These are phyloP conservation scores for Excalfactoria chinensis DNA, from an alignment of 2,113 vertebrate species.

Conservation along the genomic window DNA sequence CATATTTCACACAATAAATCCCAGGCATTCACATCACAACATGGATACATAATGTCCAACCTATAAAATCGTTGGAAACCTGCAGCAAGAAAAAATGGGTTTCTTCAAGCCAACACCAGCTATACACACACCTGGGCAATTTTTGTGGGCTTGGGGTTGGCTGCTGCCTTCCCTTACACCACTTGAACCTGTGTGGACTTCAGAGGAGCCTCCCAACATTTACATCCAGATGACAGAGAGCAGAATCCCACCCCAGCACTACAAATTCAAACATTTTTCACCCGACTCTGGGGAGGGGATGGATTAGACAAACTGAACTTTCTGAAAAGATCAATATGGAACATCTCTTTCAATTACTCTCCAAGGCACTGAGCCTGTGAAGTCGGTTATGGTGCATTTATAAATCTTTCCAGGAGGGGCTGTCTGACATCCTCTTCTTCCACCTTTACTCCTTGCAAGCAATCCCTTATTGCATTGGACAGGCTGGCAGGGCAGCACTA, in stretches of 20 bases:
- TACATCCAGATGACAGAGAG: conserved; percentile 9
- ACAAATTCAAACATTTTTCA: conserved; percentile 66
- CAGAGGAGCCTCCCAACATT: background rate
- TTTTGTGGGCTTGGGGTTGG: background rate
- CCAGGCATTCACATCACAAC: background rate
- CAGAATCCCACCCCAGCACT: conserved; percentile 20
- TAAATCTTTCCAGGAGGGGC: conserved; percentile 64
- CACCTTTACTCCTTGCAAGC: background rate
- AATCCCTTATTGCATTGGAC: background rate
- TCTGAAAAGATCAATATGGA: conserved; percentile 74
- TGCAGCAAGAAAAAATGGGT: background rate
- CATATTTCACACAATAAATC: conserved; percentile 10
- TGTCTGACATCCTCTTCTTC: conserved; percentile 47
- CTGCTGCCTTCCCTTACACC: conserved; percentile 18
- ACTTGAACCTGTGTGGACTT: background rate
- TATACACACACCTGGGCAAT: background rate
- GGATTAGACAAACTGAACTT: conserved; percentile 73
- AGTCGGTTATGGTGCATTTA: conserved; percentile 65
- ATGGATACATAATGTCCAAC: background rate
- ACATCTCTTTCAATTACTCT: conserved; percentile 75
- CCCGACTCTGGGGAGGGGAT: conserved; percentile 4
- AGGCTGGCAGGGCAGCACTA: background rate
- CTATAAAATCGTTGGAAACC: background rate
- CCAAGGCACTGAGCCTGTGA: conserved; percentile 61
- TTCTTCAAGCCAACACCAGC: background rate